Percentiles rank a stretch among this genome's conserved stretches.
These are phyloP conservation scores for Coelopa frigida DNA, from an alignment of 1,140 invertebrate species.

Conservation along the genomic window DNA sequence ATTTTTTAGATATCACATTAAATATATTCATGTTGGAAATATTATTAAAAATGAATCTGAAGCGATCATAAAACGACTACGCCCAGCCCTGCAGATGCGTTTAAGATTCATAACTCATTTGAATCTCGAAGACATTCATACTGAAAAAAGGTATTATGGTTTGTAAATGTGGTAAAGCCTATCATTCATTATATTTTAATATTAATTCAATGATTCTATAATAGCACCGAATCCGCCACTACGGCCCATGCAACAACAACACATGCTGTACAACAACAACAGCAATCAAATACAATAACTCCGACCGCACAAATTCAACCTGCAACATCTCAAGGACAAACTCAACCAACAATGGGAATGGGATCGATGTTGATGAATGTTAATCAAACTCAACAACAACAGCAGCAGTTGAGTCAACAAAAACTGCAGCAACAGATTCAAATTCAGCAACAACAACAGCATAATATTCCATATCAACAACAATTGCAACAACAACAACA, in stretches of 20 bases:
- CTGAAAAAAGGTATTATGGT: conserved; percentile 28
- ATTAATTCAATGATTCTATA: background rate
- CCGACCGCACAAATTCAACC: too few species aligned
- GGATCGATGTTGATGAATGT: too few species aligned
- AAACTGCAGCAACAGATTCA: conserved; percentile 32
- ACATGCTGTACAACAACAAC: conserved; percentile 15
- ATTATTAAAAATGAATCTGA: conserved; percentile 89
- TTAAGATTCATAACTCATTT: conserved; percentile 88
- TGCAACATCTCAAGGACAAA: conserved; percentile 12
- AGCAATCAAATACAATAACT: background rate
- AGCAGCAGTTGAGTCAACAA: conserved; percentile 19
- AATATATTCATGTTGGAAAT: conserved; percentile 97
- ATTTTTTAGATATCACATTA: conserved; percentile 66
- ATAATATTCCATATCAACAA: conserved; percentile 1
- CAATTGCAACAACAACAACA: conserved; percentile 7
- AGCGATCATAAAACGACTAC: conserved; percentile 74
- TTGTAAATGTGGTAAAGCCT: conserved; percentile 8
- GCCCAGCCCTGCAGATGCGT: conserved; percentile 79
- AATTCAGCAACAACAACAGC: conserved; percentile 18
- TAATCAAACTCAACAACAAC: conserved; percentile 31
- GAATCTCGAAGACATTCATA: conserved; percentile 69
- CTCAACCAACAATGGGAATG: conserved; percentile 24
- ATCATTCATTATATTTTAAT: conserved; percentile 6
- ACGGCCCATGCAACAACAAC: conserved; percentile 3
- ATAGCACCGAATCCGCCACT: conserved; percentile 7